These are phyloP conservation scores for Philereme transversata DNA, from an alignment of 2,888 invertebrate species.

Conservation along the genomic window DNA sequence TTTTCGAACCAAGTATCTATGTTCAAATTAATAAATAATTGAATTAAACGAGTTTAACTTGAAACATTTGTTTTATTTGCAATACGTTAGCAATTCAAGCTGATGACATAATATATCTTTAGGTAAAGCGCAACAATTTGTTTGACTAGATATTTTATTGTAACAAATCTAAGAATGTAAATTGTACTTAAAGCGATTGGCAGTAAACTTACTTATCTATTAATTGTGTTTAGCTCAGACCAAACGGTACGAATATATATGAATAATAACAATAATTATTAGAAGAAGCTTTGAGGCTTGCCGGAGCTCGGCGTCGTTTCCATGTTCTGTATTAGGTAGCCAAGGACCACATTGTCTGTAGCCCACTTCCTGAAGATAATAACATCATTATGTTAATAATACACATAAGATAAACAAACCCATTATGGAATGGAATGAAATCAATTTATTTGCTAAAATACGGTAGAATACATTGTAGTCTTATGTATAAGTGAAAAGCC, in stretches of 20 bases:
- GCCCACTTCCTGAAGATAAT: slow-evolving; percentile 66
- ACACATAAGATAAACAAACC: too few relatives aligned
- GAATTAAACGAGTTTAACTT: slow-evolving; percentile 63
- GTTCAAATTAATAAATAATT: slow-evolving; percentile 48
- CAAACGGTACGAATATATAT: too few relatives aligned
- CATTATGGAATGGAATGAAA: too few relatives aligned
- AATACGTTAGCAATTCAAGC: slow-evolving; percentile 15
- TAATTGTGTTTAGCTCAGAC: too few relatives aligned
- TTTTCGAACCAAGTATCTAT: slow-evolving; percentile 72
- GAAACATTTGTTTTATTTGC: slow-evolving; percentile 49
- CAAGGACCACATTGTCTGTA: slow-evolving; percentile 77
- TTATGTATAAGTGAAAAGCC: too few relatives aligned
- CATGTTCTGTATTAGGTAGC: slow-evolving; percentile 61
- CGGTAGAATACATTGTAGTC: too few relatives aligned
- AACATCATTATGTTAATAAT: background rate
- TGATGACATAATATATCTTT: background rate
- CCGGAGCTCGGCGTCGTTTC: slow-evolving; percentile 35
- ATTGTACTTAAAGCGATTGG: slow-evolving; percentile 1
- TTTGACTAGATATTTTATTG: background rate
- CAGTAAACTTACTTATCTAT: background rate
- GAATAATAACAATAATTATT: background rate
- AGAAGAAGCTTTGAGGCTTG: slow-evolving; percentile 4
- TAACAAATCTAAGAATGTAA: background rate
- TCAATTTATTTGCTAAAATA: too few relatives aligned
- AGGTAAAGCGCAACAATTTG: too few relatives aligned